These are phyloP conservation scores for Tachina lurida DNA, from an alignment of 2,888 invertebrate genomes.

Conservation along the genomic window DNA sequence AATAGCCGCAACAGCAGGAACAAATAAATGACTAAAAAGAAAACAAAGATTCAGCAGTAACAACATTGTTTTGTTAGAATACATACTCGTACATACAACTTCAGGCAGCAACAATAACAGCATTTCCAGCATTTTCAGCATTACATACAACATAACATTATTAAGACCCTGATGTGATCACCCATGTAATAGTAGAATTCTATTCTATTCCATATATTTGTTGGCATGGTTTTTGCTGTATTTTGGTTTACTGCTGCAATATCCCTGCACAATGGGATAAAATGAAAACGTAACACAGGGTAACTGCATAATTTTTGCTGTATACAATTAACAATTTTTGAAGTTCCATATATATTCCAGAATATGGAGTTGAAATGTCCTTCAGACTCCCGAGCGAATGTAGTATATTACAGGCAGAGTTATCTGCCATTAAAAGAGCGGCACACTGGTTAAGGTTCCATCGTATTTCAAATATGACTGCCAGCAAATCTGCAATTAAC, in stretches of 20 bases:
- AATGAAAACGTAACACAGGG: background rate
- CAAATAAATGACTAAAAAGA: conserved; percentile 5
- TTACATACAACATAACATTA: conserved; percentile 30
- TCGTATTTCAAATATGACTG: no score
- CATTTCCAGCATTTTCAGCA: conserved; percentile 5
- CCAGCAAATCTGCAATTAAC: no score
- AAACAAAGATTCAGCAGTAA: conserved; percentile 54
- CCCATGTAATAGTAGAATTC: conserved; percentile 34
- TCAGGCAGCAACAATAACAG: conserved; percentile 18
- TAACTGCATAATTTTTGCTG: background rate
- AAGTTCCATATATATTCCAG: no score
- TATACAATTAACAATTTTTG: no score
- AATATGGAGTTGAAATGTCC: no score
- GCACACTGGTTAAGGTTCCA: no score
- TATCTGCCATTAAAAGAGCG: no score
- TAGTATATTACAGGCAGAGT: no score
- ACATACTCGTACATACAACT: background rate
- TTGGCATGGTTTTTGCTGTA: conserved; percentile 37
- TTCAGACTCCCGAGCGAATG: no score
- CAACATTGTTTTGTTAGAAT: conserved; percentile 42
- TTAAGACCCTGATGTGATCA: conserved; percentile 48
- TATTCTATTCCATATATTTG: conserved; percentile 31
- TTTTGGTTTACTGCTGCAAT: background rate
- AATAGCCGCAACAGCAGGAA: conserved; percentile 36
- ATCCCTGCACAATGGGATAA: conserved; percentile 20